A percentile compares a stretch with the other conserved stretches of the same genome.
These are phyloP conservation scores for Uria lomvia DNA, from an alignment of 2,113 vertebrate genomes.

Conservation along the genomic window DNA sequence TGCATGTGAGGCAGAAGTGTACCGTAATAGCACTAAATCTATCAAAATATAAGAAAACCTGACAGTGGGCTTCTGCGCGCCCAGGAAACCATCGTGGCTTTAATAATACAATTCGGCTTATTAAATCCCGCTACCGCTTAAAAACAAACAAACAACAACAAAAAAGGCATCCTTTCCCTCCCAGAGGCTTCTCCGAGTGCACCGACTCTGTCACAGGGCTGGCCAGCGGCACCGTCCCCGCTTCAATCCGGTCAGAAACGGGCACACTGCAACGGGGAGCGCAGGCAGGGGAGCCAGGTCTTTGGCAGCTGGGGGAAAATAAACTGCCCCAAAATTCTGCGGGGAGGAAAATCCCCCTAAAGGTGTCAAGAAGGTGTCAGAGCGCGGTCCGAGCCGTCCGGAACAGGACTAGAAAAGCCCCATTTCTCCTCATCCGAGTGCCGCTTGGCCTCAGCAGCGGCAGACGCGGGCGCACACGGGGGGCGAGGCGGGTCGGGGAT, in stretches of 20 bases:
- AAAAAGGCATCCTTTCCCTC: not conserved
- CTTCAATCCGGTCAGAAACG: not conserved
- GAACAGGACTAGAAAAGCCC: not conserved
- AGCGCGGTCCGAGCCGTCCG: fast-evolving
- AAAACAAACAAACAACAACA: not conserved
- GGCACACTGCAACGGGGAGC: not conserved
- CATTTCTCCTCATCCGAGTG: not conserved
- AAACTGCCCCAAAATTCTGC: fast-evolving
- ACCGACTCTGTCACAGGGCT: not conserved
- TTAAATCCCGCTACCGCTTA: not conserved
- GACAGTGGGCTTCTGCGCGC: not conserved
- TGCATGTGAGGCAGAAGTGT: not conserved
- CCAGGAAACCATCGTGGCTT: not conserved
- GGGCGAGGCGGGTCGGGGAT: not conserved
- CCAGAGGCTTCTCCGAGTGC: not conserved
- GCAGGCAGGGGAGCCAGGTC: not conserved
- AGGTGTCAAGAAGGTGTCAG: not conserved
- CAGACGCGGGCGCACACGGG: not conserved
- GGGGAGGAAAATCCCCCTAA: not conserved
- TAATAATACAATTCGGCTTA: not conserved
- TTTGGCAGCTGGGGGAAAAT: not conserved
- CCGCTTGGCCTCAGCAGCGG: not conserved
- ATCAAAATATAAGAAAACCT: constrained; percentile 20
- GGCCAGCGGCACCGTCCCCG: fast-evolving
- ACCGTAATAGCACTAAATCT: not conserved